Conservation (phyloP, 2,797 vertebrate species). For the Sebastes oblongus region DNA sequence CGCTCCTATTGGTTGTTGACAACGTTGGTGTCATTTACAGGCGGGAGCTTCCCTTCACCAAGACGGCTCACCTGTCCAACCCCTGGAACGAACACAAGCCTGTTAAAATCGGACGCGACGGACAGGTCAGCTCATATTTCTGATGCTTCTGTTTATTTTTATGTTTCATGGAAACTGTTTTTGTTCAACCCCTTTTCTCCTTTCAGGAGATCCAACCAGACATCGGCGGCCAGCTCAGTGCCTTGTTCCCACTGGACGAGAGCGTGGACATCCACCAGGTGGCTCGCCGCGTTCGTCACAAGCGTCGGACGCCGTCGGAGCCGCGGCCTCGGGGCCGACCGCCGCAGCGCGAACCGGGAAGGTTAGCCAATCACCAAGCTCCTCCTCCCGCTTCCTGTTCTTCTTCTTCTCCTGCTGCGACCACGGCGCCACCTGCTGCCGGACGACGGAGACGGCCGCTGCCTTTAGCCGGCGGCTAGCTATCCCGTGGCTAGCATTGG, state of each 20-base stretch:
- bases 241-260: conserved; percentile 96
- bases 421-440: conserved; percentile 58
- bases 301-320: conserved; percentile 94
- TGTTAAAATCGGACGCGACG: conserved; percentile 97
- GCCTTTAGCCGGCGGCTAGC: conserved; percentile 49
- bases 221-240: conserved; percentile 93
- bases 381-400: conserved; percentile 67
- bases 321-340: conserved; percentile 90
- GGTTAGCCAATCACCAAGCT: conserved; percentile 93
- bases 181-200: neutral
- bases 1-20: too few species aligned
- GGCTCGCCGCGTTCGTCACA: conserved; percentile 96
- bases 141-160: neutral
- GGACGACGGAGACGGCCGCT: conserved; percentile 48
- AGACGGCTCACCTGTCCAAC: conserved; percentile 95
- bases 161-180: neutral
- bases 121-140: conserved; percentile 84
- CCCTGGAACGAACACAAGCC: conserved; percentile 99
- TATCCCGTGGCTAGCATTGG: conserved; percentile 40
- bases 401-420: conserved; percentile 56
- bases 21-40: conserved; percentile 63
- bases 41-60: conserved; percentile 96
- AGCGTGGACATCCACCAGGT: conserved; percentile 97
- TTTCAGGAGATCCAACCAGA: conserved; percentile 94
- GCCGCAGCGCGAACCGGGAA: conserved; percentile 97